Percentiles rank a stretch among this genome's conserved stretches.
Evolutionary conservation across 1,140 invertebrate genomes (phyloP).

Genomic region (Eulimnadia texana): DNA sequence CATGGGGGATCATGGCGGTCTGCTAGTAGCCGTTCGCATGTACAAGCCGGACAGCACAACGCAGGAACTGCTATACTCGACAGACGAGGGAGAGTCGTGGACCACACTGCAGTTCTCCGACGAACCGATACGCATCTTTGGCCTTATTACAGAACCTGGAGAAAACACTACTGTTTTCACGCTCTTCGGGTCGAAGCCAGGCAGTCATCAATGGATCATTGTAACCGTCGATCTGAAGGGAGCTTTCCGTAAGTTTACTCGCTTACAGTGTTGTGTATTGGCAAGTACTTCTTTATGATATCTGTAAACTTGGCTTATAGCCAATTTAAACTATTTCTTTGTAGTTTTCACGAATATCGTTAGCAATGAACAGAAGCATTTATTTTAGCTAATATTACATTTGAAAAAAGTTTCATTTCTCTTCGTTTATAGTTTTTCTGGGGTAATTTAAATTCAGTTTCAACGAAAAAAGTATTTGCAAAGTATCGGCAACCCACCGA

Average conservation of each 20-base stretch:
- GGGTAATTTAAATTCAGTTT: no score
- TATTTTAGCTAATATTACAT: no score
- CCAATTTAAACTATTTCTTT: constrained; percentile 9
- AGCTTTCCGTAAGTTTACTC: constrained; percentile 46
- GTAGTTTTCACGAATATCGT: no score
- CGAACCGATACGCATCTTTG: constrained; percentile 59
- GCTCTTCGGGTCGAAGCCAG: constrained; percentile 65
- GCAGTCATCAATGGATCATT: constrained; percentile 69
- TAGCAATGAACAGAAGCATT: no score
- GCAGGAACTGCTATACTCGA: constrained; percentile 62
- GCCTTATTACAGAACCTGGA: constrained; percentile 77
- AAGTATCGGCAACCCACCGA: no score
- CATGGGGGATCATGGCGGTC: constrained; percentile 78
- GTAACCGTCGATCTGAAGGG: constrained; percentile 62
- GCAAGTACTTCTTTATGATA: no score
- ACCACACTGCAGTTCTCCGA: constrained; percentile 48
- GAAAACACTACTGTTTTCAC: constrained; percentile 83
- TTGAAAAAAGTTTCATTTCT: no score
- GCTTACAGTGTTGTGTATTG: no score
- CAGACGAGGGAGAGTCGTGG: constrained; percentile 73
- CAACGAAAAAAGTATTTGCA: no score
- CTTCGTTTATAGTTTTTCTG: no score
- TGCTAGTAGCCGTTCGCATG: constrained; percentile 67
- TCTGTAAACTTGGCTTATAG: background rate
- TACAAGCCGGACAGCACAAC: constrained; percentile 58